phyloP scores from a whole-genome alignment of 2,888 invertebrate species.

The Netelia virgata region DNA sequence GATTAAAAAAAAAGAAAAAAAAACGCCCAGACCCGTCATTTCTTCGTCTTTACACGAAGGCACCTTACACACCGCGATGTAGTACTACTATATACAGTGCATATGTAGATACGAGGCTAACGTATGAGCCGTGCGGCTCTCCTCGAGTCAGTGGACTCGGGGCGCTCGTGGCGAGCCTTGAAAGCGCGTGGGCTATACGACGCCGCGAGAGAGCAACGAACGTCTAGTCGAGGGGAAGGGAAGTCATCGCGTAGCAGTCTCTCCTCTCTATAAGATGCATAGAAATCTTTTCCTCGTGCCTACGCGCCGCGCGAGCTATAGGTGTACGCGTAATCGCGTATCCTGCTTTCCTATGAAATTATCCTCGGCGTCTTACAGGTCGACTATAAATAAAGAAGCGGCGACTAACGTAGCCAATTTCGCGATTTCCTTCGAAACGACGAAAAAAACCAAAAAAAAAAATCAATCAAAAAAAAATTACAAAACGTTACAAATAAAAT shows the following conservation, averaged over 20 bases:
- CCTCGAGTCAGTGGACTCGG: conserved; percentile 49
- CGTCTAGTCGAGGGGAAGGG: conserved; percentile 52
- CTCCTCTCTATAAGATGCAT: conserved; percentile 40
- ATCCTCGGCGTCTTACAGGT: neutral
- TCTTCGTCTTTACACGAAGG: conserved; percentile 23
- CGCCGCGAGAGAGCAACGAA: conserved; percentile 57
- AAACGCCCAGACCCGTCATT: neutral
- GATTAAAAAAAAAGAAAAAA: neutral
- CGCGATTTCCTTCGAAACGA: neutral
- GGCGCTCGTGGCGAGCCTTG: conserved; percentile 40
- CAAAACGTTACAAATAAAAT: too few species aligned
- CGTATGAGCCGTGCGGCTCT: conserved; percentile 12
- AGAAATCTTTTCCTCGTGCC: conserved; percentile 55
- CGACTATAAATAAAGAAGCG: conserved; percentile 13
- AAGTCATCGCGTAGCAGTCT: conserved; percentile 33
- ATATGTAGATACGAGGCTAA: conserved; percentile 25
- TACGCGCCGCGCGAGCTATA: neutral
- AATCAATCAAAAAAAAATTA: neutral
- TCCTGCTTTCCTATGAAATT: conserved; percentile 5
- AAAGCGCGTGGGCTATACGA: conserved; percentile 65
- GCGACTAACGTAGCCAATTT: neutral
- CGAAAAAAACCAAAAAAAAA: neutral
- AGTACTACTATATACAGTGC: neutral
- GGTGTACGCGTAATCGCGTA: conserved; percentile 31
- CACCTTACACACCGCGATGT: conserved; percentile 26